These are phyloP conservation scores for Archips xylosteana DNA, from an alignment of 2,888 invertebrate genomes.

Conservation along the genomic window DNA sequence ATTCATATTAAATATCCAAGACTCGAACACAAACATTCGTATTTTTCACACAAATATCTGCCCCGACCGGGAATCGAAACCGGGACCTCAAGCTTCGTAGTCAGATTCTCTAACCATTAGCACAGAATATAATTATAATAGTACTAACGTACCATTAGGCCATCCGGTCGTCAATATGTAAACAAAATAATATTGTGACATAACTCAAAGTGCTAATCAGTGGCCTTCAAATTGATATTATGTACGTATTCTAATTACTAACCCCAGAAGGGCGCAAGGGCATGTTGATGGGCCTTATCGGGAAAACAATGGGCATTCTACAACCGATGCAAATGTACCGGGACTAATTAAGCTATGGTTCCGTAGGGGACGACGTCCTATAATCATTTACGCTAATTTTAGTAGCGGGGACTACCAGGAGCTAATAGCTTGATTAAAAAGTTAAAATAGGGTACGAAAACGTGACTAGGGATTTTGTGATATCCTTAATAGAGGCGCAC, in stretches of 20 bases:
- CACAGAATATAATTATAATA: too few relatives aligned
- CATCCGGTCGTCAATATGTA: too few relatives aligned
- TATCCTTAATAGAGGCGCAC: neutral
- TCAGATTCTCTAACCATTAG: too few relatives aligned
- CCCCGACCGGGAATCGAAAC: too few relatives aligned
- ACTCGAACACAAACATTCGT: too few relatives aligned
- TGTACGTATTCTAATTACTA: conserved; percentile 26
- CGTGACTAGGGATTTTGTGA: conserved; percentile 2
- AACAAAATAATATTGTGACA: neutral
- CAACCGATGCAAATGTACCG: conserved; percentile 64
- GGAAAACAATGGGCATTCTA: conserved; percentile 65
- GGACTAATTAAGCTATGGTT: conserved; percentile 68
- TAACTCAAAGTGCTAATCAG: conserved; percentile 23
- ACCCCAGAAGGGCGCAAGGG: conserved; percentile 47
- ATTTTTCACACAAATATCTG: too few relatives aligned
- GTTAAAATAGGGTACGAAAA: conserved; percentile 15
- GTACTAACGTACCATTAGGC: too few relatives aligned
- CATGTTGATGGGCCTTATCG: conserved; percentile 63
- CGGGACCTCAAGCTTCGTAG: too few relatives aligned
- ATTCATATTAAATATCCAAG: too few relatives aligned
- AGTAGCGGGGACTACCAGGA: conserved; percentile 28
- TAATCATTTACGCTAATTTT: conserved; percentile 57
- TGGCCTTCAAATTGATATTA: conserved; percentile 35
- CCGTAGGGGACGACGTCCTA: conserved; percentile 44
- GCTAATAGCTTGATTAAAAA: conserved; percentile 37